Evolutionary conservation across 2,113 vertebrate genomes (phyloP).

Genomic region (Pseudonaja textilis): DNA sequence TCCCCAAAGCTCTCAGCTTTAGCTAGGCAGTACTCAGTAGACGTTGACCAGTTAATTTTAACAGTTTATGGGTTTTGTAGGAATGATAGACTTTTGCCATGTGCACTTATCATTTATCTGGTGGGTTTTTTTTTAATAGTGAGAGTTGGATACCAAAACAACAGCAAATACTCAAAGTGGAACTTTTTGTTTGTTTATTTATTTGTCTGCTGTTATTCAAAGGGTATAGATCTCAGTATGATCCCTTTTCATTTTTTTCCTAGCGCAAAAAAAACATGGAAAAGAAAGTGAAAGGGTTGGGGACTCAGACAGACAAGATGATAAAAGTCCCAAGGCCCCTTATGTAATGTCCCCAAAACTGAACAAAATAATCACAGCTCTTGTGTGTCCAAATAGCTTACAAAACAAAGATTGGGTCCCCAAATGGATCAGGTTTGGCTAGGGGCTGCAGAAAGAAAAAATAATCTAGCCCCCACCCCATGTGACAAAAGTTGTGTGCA

Average conservation of each 20-base stretch:
- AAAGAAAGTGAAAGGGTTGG: background rate
- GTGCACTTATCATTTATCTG: background rate
- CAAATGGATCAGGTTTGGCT: background rate
- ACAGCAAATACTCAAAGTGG: background rate
- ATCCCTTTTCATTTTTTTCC: background rate
- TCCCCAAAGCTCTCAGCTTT: background rate
- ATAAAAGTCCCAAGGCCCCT: background rate
- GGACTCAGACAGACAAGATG: background rate
- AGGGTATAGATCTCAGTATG: background rate
- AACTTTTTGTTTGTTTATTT: background rate
- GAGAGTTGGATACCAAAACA: background rate
- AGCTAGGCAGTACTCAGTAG: background rate
- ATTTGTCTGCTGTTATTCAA: background rate
- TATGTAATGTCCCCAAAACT: background rate
- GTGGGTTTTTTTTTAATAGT: background rate
- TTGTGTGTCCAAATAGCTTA: background rate
- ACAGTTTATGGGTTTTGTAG: background rate
- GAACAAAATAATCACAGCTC: background rate
- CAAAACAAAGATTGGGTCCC: background rate
- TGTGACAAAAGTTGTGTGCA: background rate
- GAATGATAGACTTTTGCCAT: background rate
- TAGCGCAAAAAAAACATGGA: background rate
- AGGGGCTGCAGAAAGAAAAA: background rate
- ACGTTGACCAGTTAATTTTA: background rate
- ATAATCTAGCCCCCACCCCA: background rate